Conservation (phyloP, 2,113 vertebrate genomes). For the Gadus macrocephalus region DNA sequence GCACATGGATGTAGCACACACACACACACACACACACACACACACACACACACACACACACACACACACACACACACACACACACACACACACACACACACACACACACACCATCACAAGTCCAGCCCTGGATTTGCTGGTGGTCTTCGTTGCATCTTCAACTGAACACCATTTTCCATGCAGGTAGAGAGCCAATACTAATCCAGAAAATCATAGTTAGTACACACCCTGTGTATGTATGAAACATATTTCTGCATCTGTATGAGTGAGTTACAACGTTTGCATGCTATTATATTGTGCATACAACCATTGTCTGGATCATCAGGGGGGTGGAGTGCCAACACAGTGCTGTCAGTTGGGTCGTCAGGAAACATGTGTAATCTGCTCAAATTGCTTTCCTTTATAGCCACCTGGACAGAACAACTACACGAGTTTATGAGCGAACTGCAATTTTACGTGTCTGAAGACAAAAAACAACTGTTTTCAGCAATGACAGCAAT, state of each 20-base stretch:
- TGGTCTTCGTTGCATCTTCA: constrained; percentile 77
- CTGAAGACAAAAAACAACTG: no score
- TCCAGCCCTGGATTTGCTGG: constrained; percentile 72
- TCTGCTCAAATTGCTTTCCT: constrained; percentile 33
- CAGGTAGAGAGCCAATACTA: constrained; percentile 83
- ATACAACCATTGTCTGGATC: constrained; percentile 55
- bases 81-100: constrained; percentile 2
- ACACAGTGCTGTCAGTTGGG: constrained; percentile 36
- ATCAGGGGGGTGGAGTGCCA: constrained; percentile 53
- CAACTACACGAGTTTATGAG: not conserved
- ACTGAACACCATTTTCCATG: constrained; percentile 78
- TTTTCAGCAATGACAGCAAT: no score
- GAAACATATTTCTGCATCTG: not conserved
- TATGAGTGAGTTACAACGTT: not conserved
- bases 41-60: not conserved
- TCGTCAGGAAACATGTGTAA: constrained; percentile 62
- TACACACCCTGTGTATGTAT: not conserved
- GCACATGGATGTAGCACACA: not conserved
- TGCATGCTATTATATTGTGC: not conserved
- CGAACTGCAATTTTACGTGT: not conserved
- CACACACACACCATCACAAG: constrained; percentile 70
- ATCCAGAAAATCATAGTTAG: constrained; percentile 15
- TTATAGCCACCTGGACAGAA: constrained; percentile 57
- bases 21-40: not conserved
- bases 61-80: not conserved